A percentile compares a stretch with the other conserved stretches of the same genome.
phyloP scores from a whole-genome alignment of 1,140 invertebrate genomes.

The Phymorhynchus buccinoides region DNA sequence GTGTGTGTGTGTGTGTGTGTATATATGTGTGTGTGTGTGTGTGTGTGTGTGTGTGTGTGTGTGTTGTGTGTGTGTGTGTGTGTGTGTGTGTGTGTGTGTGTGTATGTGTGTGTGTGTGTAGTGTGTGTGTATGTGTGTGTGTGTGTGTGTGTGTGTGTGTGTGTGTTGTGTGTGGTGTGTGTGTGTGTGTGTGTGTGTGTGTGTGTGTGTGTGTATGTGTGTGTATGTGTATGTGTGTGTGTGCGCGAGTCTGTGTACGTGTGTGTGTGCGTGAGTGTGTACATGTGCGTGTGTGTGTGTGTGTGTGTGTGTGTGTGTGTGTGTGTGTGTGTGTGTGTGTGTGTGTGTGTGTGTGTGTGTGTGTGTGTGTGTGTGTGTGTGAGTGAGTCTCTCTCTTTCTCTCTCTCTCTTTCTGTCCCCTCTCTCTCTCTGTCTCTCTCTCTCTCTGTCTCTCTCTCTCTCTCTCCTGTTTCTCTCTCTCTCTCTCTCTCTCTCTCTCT shows the following conservation, averaged over 20 bases:
- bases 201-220: no score
- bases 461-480: not conserved
- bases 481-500: not conserved
- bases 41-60: not conserved
- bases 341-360: slow-evolving; percentile 22
- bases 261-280: not conserved
- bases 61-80: not conserved
- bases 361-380: slow-evolving; percentile 19
- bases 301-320: not conserved
- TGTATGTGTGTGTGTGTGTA: not conserved
- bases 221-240: not conserved
- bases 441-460: slow-evolving; percentile 2
- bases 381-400: not conserved
- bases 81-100: not conserved
- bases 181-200: not conserved
- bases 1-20: slow-evolving; percentile 6
- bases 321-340: not conserved
- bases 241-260: not conserved
- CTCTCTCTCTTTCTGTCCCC: not conserved
- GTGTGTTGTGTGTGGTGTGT: not conserved
- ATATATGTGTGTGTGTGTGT: not conserved
- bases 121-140: slow-evolving; percentile 7
- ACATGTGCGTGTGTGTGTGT: not conserved
- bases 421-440: not conserved
- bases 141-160: slow-evolving; percentile 2